A percentile compares a stretch with the other conserved stretches of the same genome.
Evolutionary conservation across 2,113 vertebrate species (phyloP).

Genomic region (Haemorhous mexicanus): DNA sequence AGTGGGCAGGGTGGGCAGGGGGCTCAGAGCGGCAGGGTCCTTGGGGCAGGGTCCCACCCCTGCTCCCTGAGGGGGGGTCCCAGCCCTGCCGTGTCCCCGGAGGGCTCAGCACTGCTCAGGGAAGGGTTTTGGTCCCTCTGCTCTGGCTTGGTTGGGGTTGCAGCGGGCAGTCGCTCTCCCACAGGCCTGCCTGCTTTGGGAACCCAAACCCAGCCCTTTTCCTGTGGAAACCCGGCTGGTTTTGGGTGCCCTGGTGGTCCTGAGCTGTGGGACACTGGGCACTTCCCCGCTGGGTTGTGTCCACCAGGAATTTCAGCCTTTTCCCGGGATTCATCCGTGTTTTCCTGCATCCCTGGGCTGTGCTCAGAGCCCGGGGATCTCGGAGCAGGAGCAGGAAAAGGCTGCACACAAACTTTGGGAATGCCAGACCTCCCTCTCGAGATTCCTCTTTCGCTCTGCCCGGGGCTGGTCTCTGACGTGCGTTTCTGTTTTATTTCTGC

Average conservation of each 20-base stretch:
- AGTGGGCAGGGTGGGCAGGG: no score
- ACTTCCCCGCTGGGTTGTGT: neutral
- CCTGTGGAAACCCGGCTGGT: no score
- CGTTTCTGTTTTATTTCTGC: neutral
- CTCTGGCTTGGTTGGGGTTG: neutral
- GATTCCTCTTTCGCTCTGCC: neutral
- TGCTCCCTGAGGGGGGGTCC: no score
- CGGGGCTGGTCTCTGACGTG: neutral
- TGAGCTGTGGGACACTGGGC: neutral
- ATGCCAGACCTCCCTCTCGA: neutral
- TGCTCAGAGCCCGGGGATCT: neutral
- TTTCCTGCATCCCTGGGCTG: neutral
- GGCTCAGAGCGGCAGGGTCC: no score
- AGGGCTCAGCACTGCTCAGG: no score
- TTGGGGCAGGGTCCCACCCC: no score
- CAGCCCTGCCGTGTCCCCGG: no score
- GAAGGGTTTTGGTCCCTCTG: neutral
- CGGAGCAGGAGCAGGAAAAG: neutral
- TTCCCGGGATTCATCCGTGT: fast-evolving
- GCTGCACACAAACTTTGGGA: neutral
- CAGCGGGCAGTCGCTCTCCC: neutral
- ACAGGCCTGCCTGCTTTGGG: neutral
- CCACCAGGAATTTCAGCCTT: neutral
- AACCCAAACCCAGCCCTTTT: neutral
- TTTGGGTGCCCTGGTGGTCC: neutral